A percentile compares a stretch with the other conserved stretches of the same genome.
Conservation (phyloP, 2,888 invertebrate genomes). For the Trachelus tabidus region DNA sequence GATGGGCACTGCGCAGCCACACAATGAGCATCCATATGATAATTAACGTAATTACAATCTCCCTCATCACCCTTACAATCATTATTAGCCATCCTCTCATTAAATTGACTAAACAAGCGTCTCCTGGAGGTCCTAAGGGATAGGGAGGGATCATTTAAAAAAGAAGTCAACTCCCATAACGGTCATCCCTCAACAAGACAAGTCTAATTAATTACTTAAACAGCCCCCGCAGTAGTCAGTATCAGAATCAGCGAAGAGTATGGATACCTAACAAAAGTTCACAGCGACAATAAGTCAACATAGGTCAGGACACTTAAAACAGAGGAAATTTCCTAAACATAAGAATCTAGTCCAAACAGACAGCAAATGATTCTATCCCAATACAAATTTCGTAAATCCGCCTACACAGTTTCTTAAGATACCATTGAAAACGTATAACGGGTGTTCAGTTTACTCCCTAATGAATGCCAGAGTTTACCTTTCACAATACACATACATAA, state of each 20-base stretch:
- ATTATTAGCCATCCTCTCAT: conserved; percentile 2
- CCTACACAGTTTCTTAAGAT: background rate
- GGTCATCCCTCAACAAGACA: background rate
- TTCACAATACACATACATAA: background rate
- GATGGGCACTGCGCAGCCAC: background rate
- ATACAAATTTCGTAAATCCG: background rate
- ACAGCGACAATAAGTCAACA: background rate
- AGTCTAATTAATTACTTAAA: background rate
- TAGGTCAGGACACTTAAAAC: background rate
- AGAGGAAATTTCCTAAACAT: background rate
- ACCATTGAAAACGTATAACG: background rate
- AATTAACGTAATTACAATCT: conserved; percentile 4
- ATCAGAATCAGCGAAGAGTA: background rate
- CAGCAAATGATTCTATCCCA: background rate
- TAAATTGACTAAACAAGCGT: conserved; percentile 1
- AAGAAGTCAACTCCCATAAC: background rate
- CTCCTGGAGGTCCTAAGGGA: background rate
- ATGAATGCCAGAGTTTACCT: background rate
- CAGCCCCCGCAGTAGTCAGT: background rate
- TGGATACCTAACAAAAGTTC: background rate
- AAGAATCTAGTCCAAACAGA: background rate
- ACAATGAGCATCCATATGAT: background rate
- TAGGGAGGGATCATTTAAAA: background rate
- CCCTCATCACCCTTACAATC: background rate
- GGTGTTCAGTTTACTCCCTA: background rate